Evolutionary conservation across 53 echinoderm and acorn worm genomes (phyloP), one percentile per base, ranked within the genome.

Genomic region (Apostichopus leukothele): DNA sequence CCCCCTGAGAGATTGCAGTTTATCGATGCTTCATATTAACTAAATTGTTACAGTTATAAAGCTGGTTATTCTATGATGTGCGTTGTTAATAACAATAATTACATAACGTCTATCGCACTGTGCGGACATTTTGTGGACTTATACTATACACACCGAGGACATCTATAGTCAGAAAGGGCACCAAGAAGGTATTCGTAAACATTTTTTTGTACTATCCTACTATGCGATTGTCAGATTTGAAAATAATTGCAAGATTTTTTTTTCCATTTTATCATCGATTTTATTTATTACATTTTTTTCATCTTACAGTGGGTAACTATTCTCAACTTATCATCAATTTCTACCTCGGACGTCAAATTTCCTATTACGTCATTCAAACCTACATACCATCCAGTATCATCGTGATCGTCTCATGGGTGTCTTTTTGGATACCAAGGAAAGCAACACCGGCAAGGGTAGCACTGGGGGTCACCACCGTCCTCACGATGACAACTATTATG

Each of bases 401-500:
- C 57, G 94, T 94, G 55, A 75, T 93, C 57, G 71, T 96, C 4
- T 96, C 96, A 0, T 96, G 96, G 96, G 88, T 96, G 76, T 96
- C 96, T 4, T 96, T 96, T 91, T 96, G 93, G 92, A 93, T 96
- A 52, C 93, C 91, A 12, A 93, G 95, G 0, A 90, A 88, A 4
- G 93, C 95, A 21, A 93, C 95, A 13, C 96, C 96, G 16, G 96
- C 96, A 55, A 88, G 96, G 20, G 93, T 93, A 16, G 96, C 96
- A 7, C 88, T 96, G 13, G 96, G 96, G 8, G 91, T 95, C 67
- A 97, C 95, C 26, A 97, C 95, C 60, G 97, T 95, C 1, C 92
- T 95, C 60, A 97, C 97, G 12, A 92, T 97, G 94, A 95, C 95
- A 8, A 97, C 97, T 7, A 74, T 94, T 23, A 95, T 94, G 78